Evolutionary conservation across 2,888 invertebrate species (phyloP), one percentile per base, ranked within the genome.

Genomic region (Ormyrus nitidulus): DNA sequence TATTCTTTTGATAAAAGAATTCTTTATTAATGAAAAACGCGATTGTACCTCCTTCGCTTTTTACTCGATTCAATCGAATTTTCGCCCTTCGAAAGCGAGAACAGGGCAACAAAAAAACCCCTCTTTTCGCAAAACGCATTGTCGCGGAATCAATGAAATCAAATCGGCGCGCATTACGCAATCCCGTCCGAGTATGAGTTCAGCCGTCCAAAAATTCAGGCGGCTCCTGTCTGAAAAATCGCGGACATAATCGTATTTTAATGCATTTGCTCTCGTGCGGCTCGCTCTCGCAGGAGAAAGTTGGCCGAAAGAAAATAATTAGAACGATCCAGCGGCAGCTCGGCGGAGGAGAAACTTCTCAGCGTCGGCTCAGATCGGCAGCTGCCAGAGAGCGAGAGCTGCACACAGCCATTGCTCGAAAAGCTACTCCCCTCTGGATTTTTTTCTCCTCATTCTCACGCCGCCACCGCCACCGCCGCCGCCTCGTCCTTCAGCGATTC

Each of bases 291-390:
- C 34, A 49, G 34, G 70, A 70, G 70, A 77, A 77, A 70, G 77
- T 51, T 44, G 77, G 56, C 48, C 44, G 4, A 64, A 54, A 69
- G 69, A 64, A 70, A 70, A 77, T 77, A 77, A 77, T 77, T 77
- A 77, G 70, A 77, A 62, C 77, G 70, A 64, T 64, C 64, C 49
- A 46, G 65, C 46, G 64, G 34, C 34, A 34, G 34, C 34, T 0
- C 34, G 34, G 34, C 51, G 53, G 34, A 66, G 61, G 77, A 71
- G 71, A 77, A 71, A 71, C 71, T 59, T 65, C 49, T 46, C 34
- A 34, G 34, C 34, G 34, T 0, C 11, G 54, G 19, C n/a, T n/a
- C 53, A 10, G 10, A 10, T 34, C 34, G 34, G 64, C 76, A 76
- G 76, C 69, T 76, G 76, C 65, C 77, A 19, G 13, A 10, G 19